phyloP scores from a whole-genome alignment of 2,888 invertebrate genomes.

The Latrodectus elegans region DNA sequence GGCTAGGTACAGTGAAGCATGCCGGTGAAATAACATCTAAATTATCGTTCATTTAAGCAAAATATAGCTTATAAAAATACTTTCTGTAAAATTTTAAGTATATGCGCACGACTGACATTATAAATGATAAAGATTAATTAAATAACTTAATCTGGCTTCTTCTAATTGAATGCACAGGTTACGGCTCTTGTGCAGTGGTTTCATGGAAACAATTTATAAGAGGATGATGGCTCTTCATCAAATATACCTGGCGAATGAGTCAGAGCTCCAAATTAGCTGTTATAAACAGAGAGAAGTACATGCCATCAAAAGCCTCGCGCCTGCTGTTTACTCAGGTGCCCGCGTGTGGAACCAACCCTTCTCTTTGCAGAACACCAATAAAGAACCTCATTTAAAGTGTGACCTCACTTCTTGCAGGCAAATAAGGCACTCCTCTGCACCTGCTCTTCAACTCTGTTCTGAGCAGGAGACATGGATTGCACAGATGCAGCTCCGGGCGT shows the following conservation, averaged over 20 bases:
- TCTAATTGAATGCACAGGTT: too few species aligned
- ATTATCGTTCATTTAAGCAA: too few species aligned
- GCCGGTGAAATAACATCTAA: too few species aligned
- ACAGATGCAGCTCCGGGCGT: background rate
- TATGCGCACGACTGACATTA: too few species aligned
- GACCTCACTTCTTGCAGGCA: background rate
- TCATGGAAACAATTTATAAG: too few species aligned
- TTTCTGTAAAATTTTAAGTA: too few species aligned
- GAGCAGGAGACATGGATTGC: background rate
- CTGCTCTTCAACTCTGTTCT: background rate
- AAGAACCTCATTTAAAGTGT: conserved; percentile 15
- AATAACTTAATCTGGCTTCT: too few species aligned
- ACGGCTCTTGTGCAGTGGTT: too few species aligned
- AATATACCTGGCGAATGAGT: background rate
- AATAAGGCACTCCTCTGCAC: background rate
- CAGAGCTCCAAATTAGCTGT: background rate
- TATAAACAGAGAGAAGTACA: background rate
- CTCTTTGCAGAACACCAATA: conserved; percentile 9
- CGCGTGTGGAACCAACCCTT: background rate
- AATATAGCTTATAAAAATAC: too few species aligned
- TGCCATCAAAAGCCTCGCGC: background rate
- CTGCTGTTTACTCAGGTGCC: background rate
- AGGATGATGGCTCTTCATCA: too few species aligned
- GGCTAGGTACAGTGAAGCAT: too few species aligned
- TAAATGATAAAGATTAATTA: too few species aligned